phyloP scores from a whole-genome alignment of 2,797 vertebrate species.

The Tympanoctomys barrerae region DNA sequence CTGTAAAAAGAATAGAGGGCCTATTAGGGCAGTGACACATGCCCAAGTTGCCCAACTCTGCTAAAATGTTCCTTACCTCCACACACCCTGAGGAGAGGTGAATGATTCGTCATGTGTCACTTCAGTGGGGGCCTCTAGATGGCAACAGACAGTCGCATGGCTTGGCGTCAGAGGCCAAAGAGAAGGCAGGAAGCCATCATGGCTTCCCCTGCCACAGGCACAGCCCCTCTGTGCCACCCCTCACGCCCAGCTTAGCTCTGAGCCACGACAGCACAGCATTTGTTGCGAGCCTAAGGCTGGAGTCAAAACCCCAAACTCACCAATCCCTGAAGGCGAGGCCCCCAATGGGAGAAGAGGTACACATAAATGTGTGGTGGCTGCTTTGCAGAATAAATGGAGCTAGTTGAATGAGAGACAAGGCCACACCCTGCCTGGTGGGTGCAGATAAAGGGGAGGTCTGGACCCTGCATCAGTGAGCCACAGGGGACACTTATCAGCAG shows the following conservation, averaged over 20 bases:
- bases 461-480: background rate
- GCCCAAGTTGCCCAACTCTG: background rate
- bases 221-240: background rate
- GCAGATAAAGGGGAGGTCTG: constrained; percentile 66
- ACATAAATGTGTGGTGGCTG: background rate
- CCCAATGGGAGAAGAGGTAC: background rate
- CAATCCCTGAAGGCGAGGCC: background rate
- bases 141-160: background rate
- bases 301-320: constrained; percentile 73
- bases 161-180: background rate
- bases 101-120: background rate
- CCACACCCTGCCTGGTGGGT: constrained; percentile 75
- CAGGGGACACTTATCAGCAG: constrained; percentile 24
- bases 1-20: background rate
- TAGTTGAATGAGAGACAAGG: background rate
- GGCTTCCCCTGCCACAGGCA: background rate
- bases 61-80: constrained; percentile 6
- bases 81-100: background rate
- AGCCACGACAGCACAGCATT: background rate
- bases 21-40: background rate
- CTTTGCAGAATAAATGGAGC: constrained; percentile 6
- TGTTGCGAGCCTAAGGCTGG: background rate
- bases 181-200: background rate
- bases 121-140: background rate
- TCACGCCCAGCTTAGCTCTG: background rate